Evolutionary conservation across 2,888 invertebrate species (phyloP).

Genomic region (Drosophila demipolita): DNA sequence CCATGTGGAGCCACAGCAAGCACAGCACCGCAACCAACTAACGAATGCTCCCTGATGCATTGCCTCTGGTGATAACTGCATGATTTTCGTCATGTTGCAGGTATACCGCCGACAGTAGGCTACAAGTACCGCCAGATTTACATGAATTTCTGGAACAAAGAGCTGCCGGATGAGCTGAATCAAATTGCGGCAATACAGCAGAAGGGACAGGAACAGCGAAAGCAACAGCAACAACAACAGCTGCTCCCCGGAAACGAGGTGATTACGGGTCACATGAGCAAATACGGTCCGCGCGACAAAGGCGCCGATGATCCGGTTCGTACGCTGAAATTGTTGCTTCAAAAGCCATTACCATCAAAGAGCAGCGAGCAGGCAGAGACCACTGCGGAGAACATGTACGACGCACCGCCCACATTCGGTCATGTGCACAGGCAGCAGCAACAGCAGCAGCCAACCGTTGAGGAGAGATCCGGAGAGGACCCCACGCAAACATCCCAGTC

Average conservation of each 20-base stretch:
- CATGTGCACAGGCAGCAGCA: slow-evolving; percentile 59
- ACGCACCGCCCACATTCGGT: slow-evolving; percentile 84
- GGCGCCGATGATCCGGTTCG: slow-evolving; percentile 84
- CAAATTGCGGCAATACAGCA: slow-evolving; percentile 83
- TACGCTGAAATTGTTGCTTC: slow-evolving; percentile 81
- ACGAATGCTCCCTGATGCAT: not conserved
- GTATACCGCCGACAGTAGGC: slow-evolving; percentile 90
- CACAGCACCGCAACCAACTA: slow-evolving; percentile 3
- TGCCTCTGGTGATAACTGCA: slow-evolving; percentile 7
- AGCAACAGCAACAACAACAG: slow-evolving; percentile 12
- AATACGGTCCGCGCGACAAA: slow-evolving; percentile 83
- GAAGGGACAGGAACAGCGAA: slow-evolving; percentile 77
- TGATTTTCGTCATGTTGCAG: slow-evolving; percentile 80
- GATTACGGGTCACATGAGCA: slow-evolving; percentile 84
- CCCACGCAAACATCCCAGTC: slow-evolving; percentile 26
- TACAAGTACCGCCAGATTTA: slow-evolving; percentile 91
- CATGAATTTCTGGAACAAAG: slow-evolving; percentile 94
- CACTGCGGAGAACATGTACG: slow-evolving; percentile 83
- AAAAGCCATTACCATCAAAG: slow-evolving; percentile 73
- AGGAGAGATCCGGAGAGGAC: slow-evolving; percentile 37
- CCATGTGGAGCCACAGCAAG: not conserved
- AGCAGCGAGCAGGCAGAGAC: slow-evolving; percentile 58
- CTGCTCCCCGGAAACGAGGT: slow-evolving; percentile 73
- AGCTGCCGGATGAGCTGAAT: slow-evolving; percentile 90
- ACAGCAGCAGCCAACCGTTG: slow-evolving; percentile 36